Base-by-base conservation (phyloP, 2,888 invertebrate genomes). In the Cryptocheilus praepositus region DNA sequence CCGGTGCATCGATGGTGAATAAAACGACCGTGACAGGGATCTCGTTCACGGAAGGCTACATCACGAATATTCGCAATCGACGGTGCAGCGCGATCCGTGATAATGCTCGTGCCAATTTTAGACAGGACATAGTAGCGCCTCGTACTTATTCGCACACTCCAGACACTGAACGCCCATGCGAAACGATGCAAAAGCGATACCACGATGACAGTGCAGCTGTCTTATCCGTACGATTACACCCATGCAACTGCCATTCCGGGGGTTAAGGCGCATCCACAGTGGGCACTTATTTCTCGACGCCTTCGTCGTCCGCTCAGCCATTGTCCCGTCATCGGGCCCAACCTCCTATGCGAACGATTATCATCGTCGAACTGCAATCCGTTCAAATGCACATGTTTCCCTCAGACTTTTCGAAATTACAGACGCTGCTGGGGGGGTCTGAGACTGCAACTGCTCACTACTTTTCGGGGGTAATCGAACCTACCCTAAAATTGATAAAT, bases 1-100 rank as follows among this genome's bases (percentile, higher is more conserved):
- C 66, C 69, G 69, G 71, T 65, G 67, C 79, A 80, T 80, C 81
- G 79, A 81, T 81, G 78, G 68, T 54, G 67, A 76, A 67, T 76
- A 74, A 68, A 74, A 56, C 59, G 61, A 53, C 66, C 64, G 64
- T 64, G 67, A 56, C 44, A 49, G 44, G 55, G 46, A 65, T 52
- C 36, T 60, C 64, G 16, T 54, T 52, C 46, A 36, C 60, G 59
- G 51, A 62, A 59, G 74, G 73, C 81, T 81, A 81, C 80, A 81
- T 81, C 71, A 66, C 79, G 76, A 63, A 67, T 64, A 51, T 62
- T 43, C 68, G 66, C 65, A 65, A 71, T 64, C 76, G 68, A 57
- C 64, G 58, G 52, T 53, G 59, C 64, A 65, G 68, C 64, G 55
- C 61, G 59, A 71, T 63, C 61, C 64, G 67, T 61, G 64, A 64